Base-by-base conservation (phyloP, 2,888 invertebrate genomes). In the Heteromyza rotundicornis region DNA sequence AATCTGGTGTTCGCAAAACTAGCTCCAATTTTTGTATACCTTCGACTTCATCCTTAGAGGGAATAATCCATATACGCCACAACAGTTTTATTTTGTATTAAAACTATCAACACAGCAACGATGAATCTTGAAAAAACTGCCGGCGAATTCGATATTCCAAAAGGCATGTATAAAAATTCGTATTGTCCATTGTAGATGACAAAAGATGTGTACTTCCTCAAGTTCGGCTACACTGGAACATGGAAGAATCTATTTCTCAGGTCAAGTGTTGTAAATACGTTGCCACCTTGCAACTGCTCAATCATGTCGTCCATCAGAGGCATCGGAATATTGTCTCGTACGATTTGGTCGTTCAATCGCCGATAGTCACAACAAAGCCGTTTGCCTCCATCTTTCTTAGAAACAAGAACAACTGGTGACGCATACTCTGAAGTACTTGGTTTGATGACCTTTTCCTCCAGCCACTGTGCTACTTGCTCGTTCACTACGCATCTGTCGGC, bases 221-320 rank as follows among this genome's bases (percentile, higher is more conserved):
- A 66, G 10, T 19, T 20, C 7, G 20, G 12, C 2, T 66, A 67
- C 1, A 69, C 20, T 12, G 66, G 65, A 5, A 67, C 65, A 16
- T 68, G 64, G 20, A 68, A 69, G 17, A 68, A 68, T 20, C 65
- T 63, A 22, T 66, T 64, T n/a, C 2, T 47, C n/a, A 66, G 24
- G 10, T 64, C 68, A 7, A 64, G 20, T 1, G 65, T 65, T 5
- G 67, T 62, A 36, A 57, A 65, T 10, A 64, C 44, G 5, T 52
- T 59, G 12, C 61, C 63, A 8, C 56, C 40, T 50, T 64, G 63
- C 24, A 68, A 44, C 19, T 27, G 35, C 2, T 62, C 54, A 3
- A 57, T 14, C 1, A 50, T 24, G 14, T 64, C 61, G 2, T 55
- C 50, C 17, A 36, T 50, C 23, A 49, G 14, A 1, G 50, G 19